phyloP scores from a whole-genome alignment of 2,888 invertebrate genomes.

The Eupithecia subfuscata region DNA sequence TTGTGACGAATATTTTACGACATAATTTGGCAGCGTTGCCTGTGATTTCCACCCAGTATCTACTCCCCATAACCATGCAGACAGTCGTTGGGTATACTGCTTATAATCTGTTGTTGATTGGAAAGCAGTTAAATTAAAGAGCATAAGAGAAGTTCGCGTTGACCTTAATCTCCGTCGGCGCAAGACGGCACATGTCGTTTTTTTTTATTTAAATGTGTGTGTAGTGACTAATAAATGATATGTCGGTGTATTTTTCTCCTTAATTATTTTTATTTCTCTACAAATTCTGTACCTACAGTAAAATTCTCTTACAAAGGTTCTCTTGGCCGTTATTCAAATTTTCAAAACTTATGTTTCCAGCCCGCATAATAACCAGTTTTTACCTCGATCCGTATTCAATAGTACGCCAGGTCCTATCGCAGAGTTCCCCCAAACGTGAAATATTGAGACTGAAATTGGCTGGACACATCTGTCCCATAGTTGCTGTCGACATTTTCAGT shows the following conservation, averaged over 20 bases:
- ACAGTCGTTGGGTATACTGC: neutral
- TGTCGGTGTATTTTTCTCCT: too few relatives aligned
- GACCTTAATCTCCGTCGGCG: neutral
- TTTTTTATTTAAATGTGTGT: too few relatives aligned
- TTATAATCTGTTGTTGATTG: neutral
- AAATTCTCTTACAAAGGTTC: neutral
- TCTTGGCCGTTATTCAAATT: neutral
- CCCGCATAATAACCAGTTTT: neutral
- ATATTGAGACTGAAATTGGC: slow-evolving; percentile 44
- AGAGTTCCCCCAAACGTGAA: slow-evolving; percentile 34
- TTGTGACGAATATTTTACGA: slow-evolving; percentile 13
- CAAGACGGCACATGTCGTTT: too few relatives aligned
- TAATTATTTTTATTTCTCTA: too few relatives aligned
- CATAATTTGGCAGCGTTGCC: slow-evolving; percentile 16
- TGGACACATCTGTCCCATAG: slow-evolving; percentile 28
- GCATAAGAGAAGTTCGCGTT: neutral
- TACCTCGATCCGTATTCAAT: neutral
- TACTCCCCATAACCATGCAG: neutral
- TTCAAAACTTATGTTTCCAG: neutral
- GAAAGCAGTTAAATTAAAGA: neutral
- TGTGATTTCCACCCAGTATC: slow-evolving; percentile 5
- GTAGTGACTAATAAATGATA: too few relatives aligned
- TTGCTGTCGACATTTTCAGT: slow-evolving; percentile 22
- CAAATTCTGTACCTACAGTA: too few relatives aligned
- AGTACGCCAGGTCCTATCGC: neutral